phyloP scores from a whole-genome alignment of 2,797 vertebrate genomes.

The Hirundo rustica region DNA sequence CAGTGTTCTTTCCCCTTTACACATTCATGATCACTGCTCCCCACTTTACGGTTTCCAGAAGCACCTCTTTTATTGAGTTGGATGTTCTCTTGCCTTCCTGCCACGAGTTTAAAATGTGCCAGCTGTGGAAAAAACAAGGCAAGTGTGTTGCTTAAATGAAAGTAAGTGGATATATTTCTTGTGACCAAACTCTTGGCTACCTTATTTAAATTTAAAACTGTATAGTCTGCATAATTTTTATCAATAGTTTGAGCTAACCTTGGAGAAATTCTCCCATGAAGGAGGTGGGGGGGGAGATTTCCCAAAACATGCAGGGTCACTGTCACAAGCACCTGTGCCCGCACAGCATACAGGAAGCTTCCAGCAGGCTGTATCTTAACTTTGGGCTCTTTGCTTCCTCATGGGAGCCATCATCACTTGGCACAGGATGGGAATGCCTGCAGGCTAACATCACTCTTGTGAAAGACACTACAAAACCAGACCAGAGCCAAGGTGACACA shows the following conservation, averaged over 20 bases:
- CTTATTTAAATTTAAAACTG: background rate
- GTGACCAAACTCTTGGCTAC: background rate
- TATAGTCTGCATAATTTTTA: background rate
- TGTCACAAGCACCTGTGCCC: background rate
- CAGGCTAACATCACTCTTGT: background rate
- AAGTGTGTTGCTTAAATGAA: background rate
- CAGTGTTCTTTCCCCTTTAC: background rate
- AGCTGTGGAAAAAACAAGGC: background rate
- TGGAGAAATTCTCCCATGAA: background rate
- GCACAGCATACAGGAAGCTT: background rate
- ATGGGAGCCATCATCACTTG: background rate
- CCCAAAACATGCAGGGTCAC: background rate
- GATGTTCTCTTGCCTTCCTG: background rate
- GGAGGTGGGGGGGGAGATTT: background rate
- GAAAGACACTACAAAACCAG: background rate
- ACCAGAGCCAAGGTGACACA: background rate
- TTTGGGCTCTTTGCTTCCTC: background rate
- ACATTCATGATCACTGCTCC: background rate
- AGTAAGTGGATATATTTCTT: background rate
- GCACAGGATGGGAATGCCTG: background rate
- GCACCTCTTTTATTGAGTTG: background rate
- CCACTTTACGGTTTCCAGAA: background rate
- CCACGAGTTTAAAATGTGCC: background rate
- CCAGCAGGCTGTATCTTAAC: background rate
- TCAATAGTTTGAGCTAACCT: background rate